Evolutionary conservation across 2,113 vertebrate species (phyloP), one percentile per base, ranked within the genome.

Genomic region (Ctenodactylus gundi): DNA sequence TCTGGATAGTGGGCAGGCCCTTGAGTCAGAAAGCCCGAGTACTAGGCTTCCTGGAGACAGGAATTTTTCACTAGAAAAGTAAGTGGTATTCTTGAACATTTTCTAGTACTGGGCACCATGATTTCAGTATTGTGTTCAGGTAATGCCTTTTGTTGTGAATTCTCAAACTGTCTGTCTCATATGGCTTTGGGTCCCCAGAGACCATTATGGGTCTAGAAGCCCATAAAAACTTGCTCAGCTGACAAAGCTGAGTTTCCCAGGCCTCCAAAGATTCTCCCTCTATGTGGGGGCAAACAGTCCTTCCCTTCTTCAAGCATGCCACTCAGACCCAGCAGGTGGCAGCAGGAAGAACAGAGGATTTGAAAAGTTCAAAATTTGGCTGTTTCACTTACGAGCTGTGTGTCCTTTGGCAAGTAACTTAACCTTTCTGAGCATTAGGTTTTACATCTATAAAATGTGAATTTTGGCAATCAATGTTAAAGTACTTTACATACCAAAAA

Each of bases 381-480:
- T 95, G 60, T 58, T 65, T 64, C 29, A 78, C 73, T 87, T n/a
- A 57, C 10, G 51, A 96, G 68, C 53, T 68, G 6, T 51, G 49
- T 93, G 75, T 93, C 73, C 49, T 91, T 75, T 76, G 78, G 80
- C 93, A 95, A 95, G 34, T 94, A 62, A 91, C 81, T 88, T 75
- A 89, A 64, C 75, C 72, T 44, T 88, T 76, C 64, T 85, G 23
- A 91, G 39, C 49, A 90, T 95, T 60, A 85, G 49, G n/a, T 65
- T 91, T 86, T 90, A 36, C 55, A 77, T 65, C 72, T 88, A 75
- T 85, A 93, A 96, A 73, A 87, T 65, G 68, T 7, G 39, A 34
- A 49, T 85, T 94, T 96, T 96, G 94, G 90, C 92, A 95, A 95
- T 91, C 90, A 89, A 55, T 87, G 46, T 94, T 81, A 34, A 77